Conservation (phyloP, 2,113 vertebrate species). For the Lepus timidus region DNA sequence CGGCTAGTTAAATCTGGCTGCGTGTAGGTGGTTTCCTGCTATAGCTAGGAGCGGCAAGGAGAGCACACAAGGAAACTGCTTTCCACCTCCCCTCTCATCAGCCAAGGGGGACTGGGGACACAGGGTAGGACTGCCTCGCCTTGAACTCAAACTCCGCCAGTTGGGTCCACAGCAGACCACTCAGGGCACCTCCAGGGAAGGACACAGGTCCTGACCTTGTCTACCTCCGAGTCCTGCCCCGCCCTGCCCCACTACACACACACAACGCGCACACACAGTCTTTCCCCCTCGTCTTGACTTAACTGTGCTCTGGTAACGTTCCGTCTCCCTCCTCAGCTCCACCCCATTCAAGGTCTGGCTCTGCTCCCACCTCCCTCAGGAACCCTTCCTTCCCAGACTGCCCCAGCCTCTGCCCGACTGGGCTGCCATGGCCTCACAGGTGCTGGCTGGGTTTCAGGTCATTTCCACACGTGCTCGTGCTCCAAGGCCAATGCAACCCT, state of each 20-base stretch:
- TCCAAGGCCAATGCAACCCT: neutral
- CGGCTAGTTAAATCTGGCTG: constrained; percentile 80
- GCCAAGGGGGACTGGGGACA: constrained; percentile 69
- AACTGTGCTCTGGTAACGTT: neutral
- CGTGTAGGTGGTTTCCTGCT: constrained; percentile 83
- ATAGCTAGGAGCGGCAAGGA: constrained; percentile 70
- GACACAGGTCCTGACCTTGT: neutral
- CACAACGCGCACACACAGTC: neutral
- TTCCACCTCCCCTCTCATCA: constrained; percentile 49
- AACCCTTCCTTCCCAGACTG: constrained; percentile 32
- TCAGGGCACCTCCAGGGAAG: neutral
- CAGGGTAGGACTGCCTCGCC: constrained; percentile 11
- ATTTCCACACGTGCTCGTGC: neutral
- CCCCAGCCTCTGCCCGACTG: neutral
- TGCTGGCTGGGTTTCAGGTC: constrained; percentile 4
- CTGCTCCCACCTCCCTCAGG: neutral
- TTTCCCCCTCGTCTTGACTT: neutral
- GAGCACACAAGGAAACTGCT: constrained; percentile 69
- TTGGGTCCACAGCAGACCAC: neutral
- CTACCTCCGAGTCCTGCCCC: neutral
- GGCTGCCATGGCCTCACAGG: neutral
- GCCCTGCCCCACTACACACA: no score
- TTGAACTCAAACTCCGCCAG: neutral
- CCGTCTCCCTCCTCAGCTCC: neutral
- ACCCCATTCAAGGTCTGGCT: neutral